These are phyloP conservation scores for Nestor notabilis DNA, from an alignment of 2,113 vertebrate genomes.

Conservation along the genomic window DNA sequence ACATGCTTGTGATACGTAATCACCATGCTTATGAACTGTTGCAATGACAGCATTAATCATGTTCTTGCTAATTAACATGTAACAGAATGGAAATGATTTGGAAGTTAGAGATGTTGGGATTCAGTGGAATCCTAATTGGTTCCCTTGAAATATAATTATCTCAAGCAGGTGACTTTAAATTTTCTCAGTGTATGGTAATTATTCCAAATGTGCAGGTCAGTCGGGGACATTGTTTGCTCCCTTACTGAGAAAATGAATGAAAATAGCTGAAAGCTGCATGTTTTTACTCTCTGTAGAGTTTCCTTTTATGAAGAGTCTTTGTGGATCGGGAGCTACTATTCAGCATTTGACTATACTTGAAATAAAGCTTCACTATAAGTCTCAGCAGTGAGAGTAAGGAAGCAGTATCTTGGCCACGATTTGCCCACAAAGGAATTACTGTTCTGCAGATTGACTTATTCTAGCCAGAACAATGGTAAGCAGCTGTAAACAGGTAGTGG, in stretches of 20 bases:
- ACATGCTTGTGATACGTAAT: not conserved
- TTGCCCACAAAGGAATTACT: slow-evolving; percentile 4
- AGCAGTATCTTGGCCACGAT: not conserved
- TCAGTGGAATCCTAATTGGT: not conserved
- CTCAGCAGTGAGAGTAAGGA: not conserved
- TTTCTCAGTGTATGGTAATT: slow-evolving; percentile 1
- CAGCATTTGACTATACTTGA: not conserved
- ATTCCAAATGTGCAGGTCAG: not conserved
- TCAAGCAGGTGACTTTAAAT: not conserved
- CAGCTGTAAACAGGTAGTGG: not conserved
- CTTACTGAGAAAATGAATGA: slow-evolving; percentile 2
- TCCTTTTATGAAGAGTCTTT: not conserved
- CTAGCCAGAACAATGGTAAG: not conserved
- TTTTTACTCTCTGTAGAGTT: not conserved
- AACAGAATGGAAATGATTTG: not conserved
- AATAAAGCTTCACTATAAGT: not conserved
- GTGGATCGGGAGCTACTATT: slow-evolving; percentile 18
- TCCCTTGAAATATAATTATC: not conserved
- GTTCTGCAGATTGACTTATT: not conserved
- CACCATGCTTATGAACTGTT: not conserved
- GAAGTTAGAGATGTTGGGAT: not conserved
- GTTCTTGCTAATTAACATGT: not conserved
- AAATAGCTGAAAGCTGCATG: not conserved
- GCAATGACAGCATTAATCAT: not conserved
- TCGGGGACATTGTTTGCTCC: not conserved